These are phyloP conservation scores for Drosophila prosaltans DNA, from an alignment of 1,140 invertebrate genomes.

Conservation along the genomic window DNA sequence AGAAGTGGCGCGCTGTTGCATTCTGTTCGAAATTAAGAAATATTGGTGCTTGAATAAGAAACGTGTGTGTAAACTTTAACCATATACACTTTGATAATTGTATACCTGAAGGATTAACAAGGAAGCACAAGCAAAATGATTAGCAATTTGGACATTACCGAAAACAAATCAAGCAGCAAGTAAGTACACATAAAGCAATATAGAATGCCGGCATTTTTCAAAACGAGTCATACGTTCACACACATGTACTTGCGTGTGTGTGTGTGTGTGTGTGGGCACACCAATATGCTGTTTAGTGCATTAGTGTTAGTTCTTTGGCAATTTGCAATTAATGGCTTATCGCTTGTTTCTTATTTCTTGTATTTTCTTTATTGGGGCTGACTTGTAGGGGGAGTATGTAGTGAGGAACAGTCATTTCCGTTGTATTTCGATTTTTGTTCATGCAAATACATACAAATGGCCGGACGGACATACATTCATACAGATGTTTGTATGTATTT, in stretches of 20 bases:
- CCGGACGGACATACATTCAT: too few relatives aligned
- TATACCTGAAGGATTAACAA: conserved; percentile 1
- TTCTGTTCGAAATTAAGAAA: conserved; percentile 13
- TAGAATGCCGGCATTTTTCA: conserved; percentile 45
- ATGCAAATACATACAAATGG: not conserved
- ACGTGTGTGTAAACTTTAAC: conserved; percentile 29
- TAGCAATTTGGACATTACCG: conserved; percentile 68
- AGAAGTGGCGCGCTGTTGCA: conserved; percentile 16
- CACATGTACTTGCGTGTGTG: conserved; percentile 21
- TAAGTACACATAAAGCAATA: conserved; percentile 47
- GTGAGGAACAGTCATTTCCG: conserved; percentile 38
- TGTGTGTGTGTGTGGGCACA: conserved; percentile 18
- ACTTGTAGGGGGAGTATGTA: not conserved
- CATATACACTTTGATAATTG: conserved; percentile 9
- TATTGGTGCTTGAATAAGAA: conserved; percentile 26
- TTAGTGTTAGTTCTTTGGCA: conserved; percentile 30
- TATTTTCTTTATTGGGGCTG: not conserved
- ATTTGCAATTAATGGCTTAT: conserved; percentile 49
- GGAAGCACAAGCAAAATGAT: conserved; percentile 57
- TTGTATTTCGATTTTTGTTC: conserved; percentile 21
- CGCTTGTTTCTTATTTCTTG: conserved; percentile 14
- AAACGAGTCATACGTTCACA: conserved; percentile 15
- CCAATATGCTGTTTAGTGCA: conserved; percentile 6
- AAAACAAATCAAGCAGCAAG: conserved; percentile 75
- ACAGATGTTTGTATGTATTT: too few relatives aligned